Conservation (phyloP, 2,888 invertebrate genomes). For the Cenopis cana region DNA sequence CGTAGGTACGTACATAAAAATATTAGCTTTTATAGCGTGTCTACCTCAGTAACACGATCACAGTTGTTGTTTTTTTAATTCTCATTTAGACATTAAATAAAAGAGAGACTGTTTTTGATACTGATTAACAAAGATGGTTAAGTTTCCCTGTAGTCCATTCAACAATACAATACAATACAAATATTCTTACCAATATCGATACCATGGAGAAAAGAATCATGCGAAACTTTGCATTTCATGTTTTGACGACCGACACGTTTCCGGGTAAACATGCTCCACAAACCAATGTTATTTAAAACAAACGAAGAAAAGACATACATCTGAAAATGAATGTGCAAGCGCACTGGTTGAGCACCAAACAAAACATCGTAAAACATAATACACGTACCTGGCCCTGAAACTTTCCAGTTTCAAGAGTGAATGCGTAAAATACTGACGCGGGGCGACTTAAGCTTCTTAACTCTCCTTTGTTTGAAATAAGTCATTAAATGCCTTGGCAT, state of each 20-base stretch:
- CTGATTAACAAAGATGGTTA: neutral
- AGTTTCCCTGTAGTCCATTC: neutral
- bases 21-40: neutral
- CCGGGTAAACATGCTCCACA: conserved; percentile 20
- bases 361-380: conserved; percentile 61
- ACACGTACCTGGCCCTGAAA: conserved; percentile 57
- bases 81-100: too few species aligned
- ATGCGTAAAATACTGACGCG: conserved; percentile 48
- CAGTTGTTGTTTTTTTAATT: too few species aligned
- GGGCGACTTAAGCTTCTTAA: neutral
- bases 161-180: neutral
- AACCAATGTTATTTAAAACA: conserved; percentile 22
- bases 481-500: neutral
- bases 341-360: conserved; percentile 45
- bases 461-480: neutral
- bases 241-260: conserved; percentile 26
- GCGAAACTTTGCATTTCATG: neutral
- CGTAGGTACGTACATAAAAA: neutral
- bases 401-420: conserved; percentile 56
- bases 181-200: neutral
- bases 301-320: conserved; percentile 5
- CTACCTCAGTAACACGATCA: neutral
- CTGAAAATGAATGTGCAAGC: conserved; percentile 13
- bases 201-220: neutral
- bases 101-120: too few species aligned